Evolutionary conservation across 1,140 invertebrate species (phyloP).

Genomic region (Drosophila auraria): DNA sequence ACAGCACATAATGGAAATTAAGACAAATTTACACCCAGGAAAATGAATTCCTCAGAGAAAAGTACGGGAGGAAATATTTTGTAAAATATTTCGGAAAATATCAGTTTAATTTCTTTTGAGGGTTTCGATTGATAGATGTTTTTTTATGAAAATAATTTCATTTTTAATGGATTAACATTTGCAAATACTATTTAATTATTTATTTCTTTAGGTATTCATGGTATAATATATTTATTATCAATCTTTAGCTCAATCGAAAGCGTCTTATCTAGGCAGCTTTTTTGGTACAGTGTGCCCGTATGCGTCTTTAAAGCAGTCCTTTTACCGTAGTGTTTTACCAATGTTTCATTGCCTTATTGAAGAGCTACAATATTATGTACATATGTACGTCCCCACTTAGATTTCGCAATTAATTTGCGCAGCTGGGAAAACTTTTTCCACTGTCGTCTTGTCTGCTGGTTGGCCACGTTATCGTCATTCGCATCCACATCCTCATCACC

Average conservation of each 20-base stretch:
- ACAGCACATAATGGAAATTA: slow-evolving; percentile 27
- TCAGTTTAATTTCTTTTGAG: no score
- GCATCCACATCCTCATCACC: slow-evolving; percentile 12
- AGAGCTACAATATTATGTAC: slow-evolving; percentile 6
- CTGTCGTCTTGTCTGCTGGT: slow-evolving; percentile 42
- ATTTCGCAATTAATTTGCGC: slow-evolving; percentile 35
- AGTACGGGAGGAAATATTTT: neutral
- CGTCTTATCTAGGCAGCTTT: no score
- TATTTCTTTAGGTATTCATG: no score
- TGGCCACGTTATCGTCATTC: slow-evolving; percentile 40
- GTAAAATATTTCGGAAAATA: neutral
- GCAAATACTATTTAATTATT: no score
- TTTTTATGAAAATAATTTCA: no score
- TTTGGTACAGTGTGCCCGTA: no score
- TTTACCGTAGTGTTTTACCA: neutral
- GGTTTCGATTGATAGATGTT: no score
- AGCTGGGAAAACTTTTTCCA: slow-evolving; percentile 36
- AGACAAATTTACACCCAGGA: slow-evolving; percentile 26
- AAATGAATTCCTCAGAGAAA: neutral
- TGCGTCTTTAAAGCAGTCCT: no score
- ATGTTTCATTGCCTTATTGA: slow-evolving; percentile 11
- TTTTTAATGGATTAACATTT: no score
- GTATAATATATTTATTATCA: no score
- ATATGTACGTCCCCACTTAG: slow-evolving; percentile 8
- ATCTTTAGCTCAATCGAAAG: neutral